Evolutionary conservation across 2,113 vertebrate species (phyloP), one percentile per base, ranked within the genome.

Genomic region (Cinclus mexicanus): DNA sequence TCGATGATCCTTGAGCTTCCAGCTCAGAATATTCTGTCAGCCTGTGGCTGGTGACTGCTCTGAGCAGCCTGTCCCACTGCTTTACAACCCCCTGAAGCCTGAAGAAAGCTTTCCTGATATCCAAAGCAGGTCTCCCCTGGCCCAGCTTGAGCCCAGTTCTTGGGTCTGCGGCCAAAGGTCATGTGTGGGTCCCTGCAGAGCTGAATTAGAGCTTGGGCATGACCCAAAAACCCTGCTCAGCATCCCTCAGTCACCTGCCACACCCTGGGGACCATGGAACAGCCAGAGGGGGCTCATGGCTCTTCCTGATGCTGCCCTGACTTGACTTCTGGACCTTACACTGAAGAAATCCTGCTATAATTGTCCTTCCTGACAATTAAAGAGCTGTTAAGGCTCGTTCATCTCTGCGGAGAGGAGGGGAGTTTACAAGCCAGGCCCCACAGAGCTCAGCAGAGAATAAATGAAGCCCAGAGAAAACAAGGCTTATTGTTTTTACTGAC

Each of bases 401-500:
- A 26, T 83, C 86, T 52, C 59, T 80, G 76, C 71, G 55, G 33
- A 47, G 69, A 65, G 81, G 84, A 97, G 89, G 78, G 67, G 68
- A 93, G 53, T 93, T 93, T 90, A 37, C 63, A 31, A 47, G 26
- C 49, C 39, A 63, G 35, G 79, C 78, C 46, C 85, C 55, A 13
- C 59, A 23, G 84, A 70, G 70, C 71, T 80, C n/a, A n/a, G 75
- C 57, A 80, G 3, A 78, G 70, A 90, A 83, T 67, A 80, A 94
- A 67, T 63, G 72, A 79, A 76, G 35, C 63, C 61, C 63, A 47
- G 82, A 77, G 79, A 89, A 85, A 90, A 91, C 70, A 76, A 83
- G 44, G 69, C 39, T 84, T 46, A 39, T 74, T 93, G 93, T 57
- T 90, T 82, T 74, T 65, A 94, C 95, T 77, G 93, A 81, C 70